Evolutionary conservation across 2,888 invertebrate species (phyloP).

Genomic region (Panopea generosa): DNA sequence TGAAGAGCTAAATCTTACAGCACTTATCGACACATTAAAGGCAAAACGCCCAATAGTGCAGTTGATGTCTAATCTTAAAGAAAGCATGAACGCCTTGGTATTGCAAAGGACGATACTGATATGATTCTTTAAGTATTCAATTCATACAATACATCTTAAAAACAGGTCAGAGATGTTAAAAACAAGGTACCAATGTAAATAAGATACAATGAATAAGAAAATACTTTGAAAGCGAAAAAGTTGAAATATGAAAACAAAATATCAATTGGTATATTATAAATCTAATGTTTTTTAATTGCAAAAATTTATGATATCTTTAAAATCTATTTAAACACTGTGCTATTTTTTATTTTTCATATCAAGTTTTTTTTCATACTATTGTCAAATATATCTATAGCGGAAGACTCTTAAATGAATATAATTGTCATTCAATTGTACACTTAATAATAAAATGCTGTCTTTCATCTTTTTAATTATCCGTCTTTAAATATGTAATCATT

Average conservation of each 20-base stretch:
- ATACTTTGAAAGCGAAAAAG: no score
- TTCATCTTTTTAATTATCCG: constrained; percentile 16
- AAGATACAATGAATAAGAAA: background rate
- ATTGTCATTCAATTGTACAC: no score
- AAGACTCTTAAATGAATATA: no score
- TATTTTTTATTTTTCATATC: no score
- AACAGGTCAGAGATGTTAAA: constrained; percentile 36
- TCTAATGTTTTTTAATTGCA: no score
- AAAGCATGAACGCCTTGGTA: constrained; percentile 23
- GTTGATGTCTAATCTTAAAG: constrained; percentile 15
- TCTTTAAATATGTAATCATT: constrained; percentile 22
- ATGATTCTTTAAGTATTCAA: constrained; percentile 26
- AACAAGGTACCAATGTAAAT: constrained; percentile 17
- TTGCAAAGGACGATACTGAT: constrained; percentile 34
- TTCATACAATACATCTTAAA: constrained; percentile 24
- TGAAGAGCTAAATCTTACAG: constrained; percentile 23
- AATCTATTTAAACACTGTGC: no score
- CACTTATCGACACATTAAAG: constrained; percentile 35
- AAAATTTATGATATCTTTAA: no score
- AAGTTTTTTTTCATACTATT: no score
- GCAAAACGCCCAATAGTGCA: constrained; percentile 9
- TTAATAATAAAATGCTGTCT: constrained; percentile 6
- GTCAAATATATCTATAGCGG: no score
- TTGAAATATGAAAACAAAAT: no score
- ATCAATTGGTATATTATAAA: no score